phyloP scores from a whole-genome alignment of 2,113 vertebrate genomes.

The Phrynosoma blainvillii region DNA sequence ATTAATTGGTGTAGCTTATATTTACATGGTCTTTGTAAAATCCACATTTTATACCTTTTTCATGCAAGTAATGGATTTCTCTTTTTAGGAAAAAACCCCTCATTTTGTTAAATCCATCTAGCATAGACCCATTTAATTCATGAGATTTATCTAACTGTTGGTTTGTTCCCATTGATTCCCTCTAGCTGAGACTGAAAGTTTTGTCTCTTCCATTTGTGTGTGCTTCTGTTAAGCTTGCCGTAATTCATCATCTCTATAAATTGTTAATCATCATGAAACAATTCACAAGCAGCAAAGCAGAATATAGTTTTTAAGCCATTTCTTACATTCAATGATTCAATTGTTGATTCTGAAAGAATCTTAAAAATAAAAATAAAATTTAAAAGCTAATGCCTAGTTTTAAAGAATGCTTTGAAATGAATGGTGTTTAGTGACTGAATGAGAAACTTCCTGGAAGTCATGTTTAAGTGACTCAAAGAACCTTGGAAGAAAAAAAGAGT shows the following conservation, averaged over 20 bases:
- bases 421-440: background rate
- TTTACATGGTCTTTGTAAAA: background rate
- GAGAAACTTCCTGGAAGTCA: background rate
- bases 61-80: background rate
- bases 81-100: background rate
- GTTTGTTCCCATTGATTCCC: no score
- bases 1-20: background rate
- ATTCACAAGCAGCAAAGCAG: slow-evolving; percentile 16
- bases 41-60: background rate
- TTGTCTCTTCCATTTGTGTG: no score
- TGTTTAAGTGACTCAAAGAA: background rate
- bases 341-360: background rate
- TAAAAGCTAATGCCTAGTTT: background rate
- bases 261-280: background rate
- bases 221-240: background rate
- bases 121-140: background rate
- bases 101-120: background rate
- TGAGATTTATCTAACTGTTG: no score
- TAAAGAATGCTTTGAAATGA: no score
- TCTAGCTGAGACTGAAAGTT: no score
- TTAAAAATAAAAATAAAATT: no score
- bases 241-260: background rate
- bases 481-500: background rate
- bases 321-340: rapidly evolving
- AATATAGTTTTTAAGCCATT: background rate